These are phyloP conservation scores for human DNA, from an alignment of 2,113 vertebrate species.

Conservation along the genomic window GRCh38 chr1:112016501-112017000, in stretches of 20 bases:
- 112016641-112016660: background rate
- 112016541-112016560: background rate
- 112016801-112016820: background rate
- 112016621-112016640: background rate
- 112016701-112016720: background rate
- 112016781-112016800: background rate
- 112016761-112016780: background rate
- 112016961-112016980: conserved; percentile 9
- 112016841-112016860: background rate
- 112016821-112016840: background rate
- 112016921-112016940: background rate
- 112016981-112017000: conserved; percentile 6
- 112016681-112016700: background rate
- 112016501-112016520: background rate
- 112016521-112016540: background rate
- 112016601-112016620: background rate
- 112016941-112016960: background rate
- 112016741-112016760: background rate
- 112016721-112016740: background rate
- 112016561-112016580: background rate
- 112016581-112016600: background rate
- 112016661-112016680: background rate
- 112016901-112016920: background rate
- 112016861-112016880: background rate
- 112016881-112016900: background rate